Evolutionary conservation across 2,888 invertebrate species (phyloP), one percentile per base, ranked within the genome.

Genomic region (Formica aserva): DNA sequence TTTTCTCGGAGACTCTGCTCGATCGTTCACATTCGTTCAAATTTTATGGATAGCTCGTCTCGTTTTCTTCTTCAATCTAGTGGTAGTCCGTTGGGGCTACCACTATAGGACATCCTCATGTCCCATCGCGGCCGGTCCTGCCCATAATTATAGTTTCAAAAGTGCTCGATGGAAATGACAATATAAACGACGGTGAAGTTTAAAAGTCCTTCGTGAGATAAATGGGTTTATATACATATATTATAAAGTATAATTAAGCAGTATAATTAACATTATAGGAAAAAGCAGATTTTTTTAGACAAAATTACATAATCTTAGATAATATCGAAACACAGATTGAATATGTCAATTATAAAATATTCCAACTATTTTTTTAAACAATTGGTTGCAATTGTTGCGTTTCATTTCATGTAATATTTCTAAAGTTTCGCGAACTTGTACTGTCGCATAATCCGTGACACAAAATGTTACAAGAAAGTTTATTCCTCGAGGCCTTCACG

Each of bases 381-480:
- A 48, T 5, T 9, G 26, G 9, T 13, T 4, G 0, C 18, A 63
- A 52, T 29, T 11, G 6, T 26, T 29, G 11, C 29, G 22, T 41
- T 41, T 29, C 8, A 41, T n/a, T 38, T 2, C n/a, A 9, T 1
- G 4, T 38, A n/a, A 55, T n/a, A 5, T n/a, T 48, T 15, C 5
- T 32, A 13, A n/a, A 26, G 15, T 38, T 65, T 38, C n/a, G 26
- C 26, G 26, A 65, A 18, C 55, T 8, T 52, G 52, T 15, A 9
- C 32, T 18, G 48, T 38, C 66, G 3, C 18, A 66, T 55, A 65
- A 77, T 66, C 13, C 11, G 32, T 74, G 84, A 82, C 80, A 67
- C 74, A 75, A 65, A 76, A 78, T 83, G 78, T 85, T 80, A 69
- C 78, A 77, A 82, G 77, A 80, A 55, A 41, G 65, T 35, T 41